These are phyloP conservation scores for Octodonta nipae DNA, from an alignment of 2,888 invertebrate genomes.

Conservation along the genomic window DNA sequence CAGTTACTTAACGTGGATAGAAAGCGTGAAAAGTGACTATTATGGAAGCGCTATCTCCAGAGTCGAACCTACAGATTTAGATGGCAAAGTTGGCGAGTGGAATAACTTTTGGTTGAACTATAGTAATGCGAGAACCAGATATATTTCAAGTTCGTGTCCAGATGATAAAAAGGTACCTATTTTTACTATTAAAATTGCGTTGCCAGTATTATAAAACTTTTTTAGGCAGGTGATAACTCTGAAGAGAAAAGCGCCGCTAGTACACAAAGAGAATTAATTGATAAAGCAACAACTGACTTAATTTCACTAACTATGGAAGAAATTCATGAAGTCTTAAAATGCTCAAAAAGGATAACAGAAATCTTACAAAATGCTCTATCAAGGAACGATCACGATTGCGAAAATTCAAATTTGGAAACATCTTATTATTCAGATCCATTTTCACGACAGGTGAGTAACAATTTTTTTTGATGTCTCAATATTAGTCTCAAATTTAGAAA, in stretches of 20 bases:
- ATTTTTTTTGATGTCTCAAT: background rate
- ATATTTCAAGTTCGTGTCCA: constrained; percentile 26
- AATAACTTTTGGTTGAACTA: constrained; percentile 37
- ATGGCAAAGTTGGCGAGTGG: constrained; percentile 35
- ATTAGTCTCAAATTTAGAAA: too few relatives aligned
- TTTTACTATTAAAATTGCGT: background rate
- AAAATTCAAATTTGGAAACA: constrained; percentile 24
- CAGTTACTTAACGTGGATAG: constrained; percentile 35
- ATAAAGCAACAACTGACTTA: constrained; percentile 21
- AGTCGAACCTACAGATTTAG: constrained; percentile 20
- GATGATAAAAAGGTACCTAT: constrained; percentile 10
- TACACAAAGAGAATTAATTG: constrained; percentile 30
- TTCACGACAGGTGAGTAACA: constrained; percentile 18
- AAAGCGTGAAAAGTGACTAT: constrained; percentile 32
- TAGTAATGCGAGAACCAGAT: constrained; percentile 29
- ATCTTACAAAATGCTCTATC: constrained; percentile 32
- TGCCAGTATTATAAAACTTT: constrained; percentile 1
- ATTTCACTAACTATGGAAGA: constrained; percentile 29
- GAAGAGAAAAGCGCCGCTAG: constrained; percentile 32
- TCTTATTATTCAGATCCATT: constrained; percentile 29
- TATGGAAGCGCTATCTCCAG: constrained; percentile 18
- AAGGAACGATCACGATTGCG: constrained; percentile 25
- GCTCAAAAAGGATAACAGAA: constrained; percentile 31
- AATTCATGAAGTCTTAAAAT: constrained; percentile 29
- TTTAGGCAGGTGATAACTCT: constrained; percentile 27